Conservation (phyloP, 2,888 invertebrate species). For the Anagyrus pseudococci region DNA sequence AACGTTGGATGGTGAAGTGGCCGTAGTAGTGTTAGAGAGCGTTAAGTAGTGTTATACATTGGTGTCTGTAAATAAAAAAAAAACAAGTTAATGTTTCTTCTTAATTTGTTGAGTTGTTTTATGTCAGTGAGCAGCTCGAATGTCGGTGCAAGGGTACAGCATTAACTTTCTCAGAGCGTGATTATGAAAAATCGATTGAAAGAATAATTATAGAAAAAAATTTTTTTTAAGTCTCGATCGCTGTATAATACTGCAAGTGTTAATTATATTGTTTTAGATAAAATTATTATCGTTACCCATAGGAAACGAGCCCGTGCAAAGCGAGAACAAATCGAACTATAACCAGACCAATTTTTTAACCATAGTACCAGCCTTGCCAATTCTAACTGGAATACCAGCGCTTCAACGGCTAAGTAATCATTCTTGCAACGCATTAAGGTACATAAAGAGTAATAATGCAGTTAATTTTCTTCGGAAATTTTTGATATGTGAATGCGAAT, state of each 20-base stretch:
- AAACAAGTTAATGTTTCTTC: conserved; percentile 9
- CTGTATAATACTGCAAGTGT: no score
- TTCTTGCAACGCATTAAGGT: conserved; percentile 55
- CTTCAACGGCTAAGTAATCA: conserved; percentile 54
- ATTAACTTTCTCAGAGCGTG: not conserved
- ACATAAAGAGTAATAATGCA: conserved; percentile 8
- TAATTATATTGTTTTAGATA: conserved; percentile 42
- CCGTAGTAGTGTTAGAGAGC: no score
- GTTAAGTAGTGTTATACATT: no score
- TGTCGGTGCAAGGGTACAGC: conserved; percentile 46
- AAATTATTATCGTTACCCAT: conserved; percentile 49
- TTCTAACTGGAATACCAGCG: conserved; percentile 53
- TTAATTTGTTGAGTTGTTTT: conserved; percentile 51
- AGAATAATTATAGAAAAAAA: not conserved
- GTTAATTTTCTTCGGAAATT: not conserved
- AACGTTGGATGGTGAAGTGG: no score
- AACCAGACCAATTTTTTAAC: conserved; percentile 56
- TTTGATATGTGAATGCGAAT: not conserved
- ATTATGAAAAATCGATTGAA: not conserved
- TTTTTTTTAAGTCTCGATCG: not conserved
- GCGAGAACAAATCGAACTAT: conserved; percentile 45
- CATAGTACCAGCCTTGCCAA: conserved; percentile 58
- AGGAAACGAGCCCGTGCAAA: conserved; percentile 46
- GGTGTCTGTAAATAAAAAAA: no score
- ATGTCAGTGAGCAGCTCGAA: conserved; percentile 57